These are phyloP conservation scores for Ceuthmochares aereus DNA, from an alignment of 2,113 vertebrate genomes.

Conservation along the genomic window DNA sequence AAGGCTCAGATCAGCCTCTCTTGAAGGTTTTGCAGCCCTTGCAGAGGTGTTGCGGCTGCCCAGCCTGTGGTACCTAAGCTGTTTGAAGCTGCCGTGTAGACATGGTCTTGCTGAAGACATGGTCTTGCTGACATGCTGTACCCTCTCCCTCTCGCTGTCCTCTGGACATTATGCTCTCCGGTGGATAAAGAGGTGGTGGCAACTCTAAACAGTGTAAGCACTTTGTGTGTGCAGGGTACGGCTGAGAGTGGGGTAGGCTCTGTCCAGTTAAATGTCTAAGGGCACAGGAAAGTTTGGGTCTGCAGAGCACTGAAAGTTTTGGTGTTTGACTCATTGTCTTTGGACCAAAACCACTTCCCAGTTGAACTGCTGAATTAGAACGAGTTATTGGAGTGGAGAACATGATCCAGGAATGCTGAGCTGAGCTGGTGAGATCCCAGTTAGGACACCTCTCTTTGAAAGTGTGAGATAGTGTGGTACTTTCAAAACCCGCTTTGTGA, in stretches of 20 bases:
- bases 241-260: neutral
- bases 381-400: neutral
- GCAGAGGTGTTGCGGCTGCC: neutral
- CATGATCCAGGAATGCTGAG: neutral
- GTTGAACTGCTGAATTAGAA: neutral
- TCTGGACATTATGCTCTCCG: neutral
- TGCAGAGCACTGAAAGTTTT: too few relatives aligned
- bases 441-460: neutral
- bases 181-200: neutral
- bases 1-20: neutral
- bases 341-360: neutral
- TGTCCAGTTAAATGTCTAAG: neutral
- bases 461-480: rapidly evolving
- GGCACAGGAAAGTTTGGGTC: neutral
- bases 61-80: neutral
- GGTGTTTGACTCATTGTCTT: neutral
- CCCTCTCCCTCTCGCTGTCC: neutral
- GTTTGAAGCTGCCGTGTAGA: neutral
- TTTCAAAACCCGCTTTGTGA: neutral
- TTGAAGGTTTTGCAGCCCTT: neutral
- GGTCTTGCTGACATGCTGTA: neutral
- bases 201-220: neutral
- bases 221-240: neutral
- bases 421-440: neutral
- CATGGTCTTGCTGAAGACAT: neutral